phyloP scores from a whole-genome alignment of 2,113 vertebrate species.

The Sapajus apella region DNA sequence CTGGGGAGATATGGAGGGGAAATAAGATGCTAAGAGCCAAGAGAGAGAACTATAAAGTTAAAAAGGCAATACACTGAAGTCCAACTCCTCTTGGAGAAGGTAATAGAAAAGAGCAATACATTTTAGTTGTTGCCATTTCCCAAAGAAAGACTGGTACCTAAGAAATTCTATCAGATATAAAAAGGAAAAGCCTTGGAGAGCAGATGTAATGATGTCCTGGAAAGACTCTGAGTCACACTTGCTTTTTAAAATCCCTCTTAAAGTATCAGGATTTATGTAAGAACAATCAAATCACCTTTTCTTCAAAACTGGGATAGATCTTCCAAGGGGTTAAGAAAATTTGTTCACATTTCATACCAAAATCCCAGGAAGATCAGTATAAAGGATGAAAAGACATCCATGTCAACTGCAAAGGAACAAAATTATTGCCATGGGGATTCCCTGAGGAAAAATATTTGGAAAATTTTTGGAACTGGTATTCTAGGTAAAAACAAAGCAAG shows the following conservation, averaged over 20 bases:
- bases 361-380: background rate
- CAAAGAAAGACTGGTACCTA: background rate
- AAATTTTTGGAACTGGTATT: background rate
- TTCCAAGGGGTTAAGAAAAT: background rate
- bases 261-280: background rate
- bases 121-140: background rate
- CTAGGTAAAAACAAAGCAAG: background rate
- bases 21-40: background rate
- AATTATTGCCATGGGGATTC: background rate
- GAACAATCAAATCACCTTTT: background rate
- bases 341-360: background rate
- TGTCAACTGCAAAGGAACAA: background rate
- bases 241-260: background rate
- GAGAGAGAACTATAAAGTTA: background rate
- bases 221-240: background rate
- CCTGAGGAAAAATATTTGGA: background rate
- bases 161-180: conserved; percentile 8
- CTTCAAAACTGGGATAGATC: background rate
- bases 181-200: background rate
- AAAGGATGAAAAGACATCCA: background rate
- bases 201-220: conserved; percentile 4
- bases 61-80: background rate
- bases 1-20: background rate
- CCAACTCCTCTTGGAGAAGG: background rate
- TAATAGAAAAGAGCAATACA: background rate